Evolutionary conservation across 2,797 vertebrate genomes (phyloP), one percentile per base, ranked within the genome.

Genomic region (Otus scops): DNA sequence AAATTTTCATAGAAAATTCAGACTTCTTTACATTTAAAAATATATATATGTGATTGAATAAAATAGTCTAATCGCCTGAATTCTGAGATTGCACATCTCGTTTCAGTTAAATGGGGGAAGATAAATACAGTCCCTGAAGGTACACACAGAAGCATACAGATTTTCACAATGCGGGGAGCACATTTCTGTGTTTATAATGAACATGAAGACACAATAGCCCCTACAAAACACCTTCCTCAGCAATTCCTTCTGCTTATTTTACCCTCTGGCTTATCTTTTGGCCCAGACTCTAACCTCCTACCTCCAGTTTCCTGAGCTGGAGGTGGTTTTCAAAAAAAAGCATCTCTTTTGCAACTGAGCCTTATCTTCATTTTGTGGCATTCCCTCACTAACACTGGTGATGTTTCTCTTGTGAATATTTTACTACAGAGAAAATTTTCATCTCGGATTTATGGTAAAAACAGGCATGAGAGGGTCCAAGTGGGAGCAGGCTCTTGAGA

Each of bases 111-210:
- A 23, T 4, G 14, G 53, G 41, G 24, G 57, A 61, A 81, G 21
- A 41, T 13, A 76, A 89, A 57, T 7, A 11, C 13, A 11, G 9
- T 9, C 53, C 34, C 67, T 50, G 54, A 39, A 64, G 11, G 10
- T 47, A 81, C 1, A 1, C 20, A 13, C 22, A 89, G 39, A 67
- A 6, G 1, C 5, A 13, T 7, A 7, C 0, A 43, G n/a, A 30
- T 80, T 60, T 71, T 64, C 20, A 68, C 20, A 5, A 7, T 6
- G 15, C 19, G 3, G 14, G 13, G 13, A 22, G 3, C 7, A 41
- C 12, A 9, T 2, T 23, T 45, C 32, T 22, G 63, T 23, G 21
- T 47, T 51, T 41, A 18, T 7, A 47, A 13, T 1, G 34, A 47
- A 20, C 4, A 3, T 18, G 36, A 73, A 38, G 53, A 56, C 11